phyloP scores from a whole-genome alignment of 2,797 vertebrate genomes.

The Cyprinodon diabolis region DNA sequence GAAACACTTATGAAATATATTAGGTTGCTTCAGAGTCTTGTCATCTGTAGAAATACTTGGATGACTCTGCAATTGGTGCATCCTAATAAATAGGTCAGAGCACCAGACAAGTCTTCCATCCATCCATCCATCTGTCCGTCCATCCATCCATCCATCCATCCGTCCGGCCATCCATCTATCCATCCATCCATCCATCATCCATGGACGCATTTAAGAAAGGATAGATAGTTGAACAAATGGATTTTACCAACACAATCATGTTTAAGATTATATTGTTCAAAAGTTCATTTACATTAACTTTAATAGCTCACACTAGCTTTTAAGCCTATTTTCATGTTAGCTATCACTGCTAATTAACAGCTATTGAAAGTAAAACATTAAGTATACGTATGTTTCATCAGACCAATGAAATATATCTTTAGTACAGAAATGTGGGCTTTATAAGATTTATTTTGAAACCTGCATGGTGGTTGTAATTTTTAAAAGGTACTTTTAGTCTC shows the following conservation, averaged over 20 bases:
- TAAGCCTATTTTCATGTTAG: not conserved
- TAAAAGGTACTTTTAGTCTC: not conserved
- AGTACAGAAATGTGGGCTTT: not conserved
- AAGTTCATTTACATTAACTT: not conserved
- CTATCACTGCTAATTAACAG: not conserved
- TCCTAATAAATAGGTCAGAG: not conserved
- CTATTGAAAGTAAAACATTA: not conserved
- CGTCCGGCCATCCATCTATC: not conserved
- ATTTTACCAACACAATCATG: not conserved
- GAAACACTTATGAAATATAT: slow-evolving; percentile 34
- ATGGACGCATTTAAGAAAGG: too few species aligned
- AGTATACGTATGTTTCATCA: not conserved
- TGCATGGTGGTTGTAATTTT: not conserved
- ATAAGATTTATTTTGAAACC: not conserved
- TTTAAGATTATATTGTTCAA: not conserved
- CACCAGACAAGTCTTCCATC: slow-evolving; percentile 5
- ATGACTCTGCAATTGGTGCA: not conserved
- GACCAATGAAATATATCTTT: not conserved
- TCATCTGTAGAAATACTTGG: slow-evolving; percentile 23
- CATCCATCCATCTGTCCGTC: not conserved
- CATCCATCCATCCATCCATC: not conserved
- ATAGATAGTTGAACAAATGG: not conserved
- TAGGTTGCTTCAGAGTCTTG: slow-evolving; percentile 22
- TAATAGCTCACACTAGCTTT: not conserved
- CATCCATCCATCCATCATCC: not conserved